Evolutionary conservation across 1,140 invertebrate genomes (phyloP), one percentile per base, ranked within the genome.

Genomic region (Telenomus remus): DNA sequence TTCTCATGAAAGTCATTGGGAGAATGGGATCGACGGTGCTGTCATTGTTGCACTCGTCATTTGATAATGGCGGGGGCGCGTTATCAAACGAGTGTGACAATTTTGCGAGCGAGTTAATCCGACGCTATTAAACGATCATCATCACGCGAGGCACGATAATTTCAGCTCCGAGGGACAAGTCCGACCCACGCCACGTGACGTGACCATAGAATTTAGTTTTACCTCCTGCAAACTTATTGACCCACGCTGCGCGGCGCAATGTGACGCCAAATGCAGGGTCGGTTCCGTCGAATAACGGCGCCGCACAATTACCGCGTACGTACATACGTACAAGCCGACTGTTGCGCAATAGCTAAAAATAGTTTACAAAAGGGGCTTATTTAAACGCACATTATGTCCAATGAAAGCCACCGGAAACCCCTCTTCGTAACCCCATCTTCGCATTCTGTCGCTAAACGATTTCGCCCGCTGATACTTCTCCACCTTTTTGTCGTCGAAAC

Each of bases 171-270:
- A 65, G 59, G 54, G 46, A 64, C 53, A 65, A 57, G 13, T 65
- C 59, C 47, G 56, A 50, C n/a, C 56, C 51, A 53, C 59, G 35
- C 56, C 57, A 34, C 71, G 71, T 78, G 76, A 79, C 77, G 72
- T 79, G 77, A 72, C 72, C 77, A 76, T 79, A 79, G 72, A 76
- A 79, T 79, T 79, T 66, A 69, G 72, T 72, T 76, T 79, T 76
- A 61, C 68, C 61, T 72, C 64, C 61, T 70, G 66, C 55, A 60
- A 75, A 79, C 72, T 76, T 76, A 76, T 79, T 79, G 69, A 73
- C 68, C 72, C 69, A 63, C 77, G 74, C 60, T 54, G 73, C 34
- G 60, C 59, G 53, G 70, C 64, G 77, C 77, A 79, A 79, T 75
- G 59, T 76, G 77, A 79, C 71, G 71, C 65, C 63, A 55, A 65